A percentile compares a stretch with the other conserved stretches of the same genome.
Conservation (phyloP, 1,140 invertebrate species). For the roundworm (Caenorhabditis elegans) region DNA sequence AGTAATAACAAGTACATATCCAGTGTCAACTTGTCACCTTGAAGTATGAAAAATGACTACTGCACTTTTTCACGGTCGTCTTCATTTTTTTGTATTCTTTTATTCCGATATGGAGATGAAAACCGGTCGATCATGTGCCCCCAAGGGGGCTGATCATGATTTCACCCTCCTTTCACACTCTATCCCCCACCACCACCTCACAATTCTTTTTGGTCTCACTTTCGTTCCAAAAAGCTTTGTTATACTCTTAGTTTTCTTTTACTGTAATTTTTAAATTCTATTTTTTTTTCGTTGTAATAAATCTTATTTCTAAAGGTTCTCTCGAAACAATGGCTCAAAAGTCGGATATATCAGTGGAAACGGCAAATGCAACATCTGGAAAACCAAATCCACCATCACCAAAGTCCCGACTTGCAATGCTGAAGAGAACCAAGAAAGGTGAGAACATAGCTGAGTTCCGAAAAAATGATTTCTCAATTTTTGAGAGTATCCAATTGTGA, state of each 20-base stretch:
- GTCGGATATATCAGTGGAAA: constrained; percentile 31
- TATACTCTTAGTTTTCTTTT: neutral
- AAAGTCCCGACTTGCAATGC: constrained; percentile 49
- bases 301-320: neutral
- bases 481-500: neutral
- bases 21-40: neutral
- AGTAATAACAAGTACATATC: too few species aligned
- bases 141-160: neutral
- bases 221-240: neutral
- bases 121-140: constrained; percentile 30
- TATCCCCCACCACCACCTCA: neutral
- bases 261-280: neutral
- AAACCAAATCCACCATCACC: constrained; percentile 39
- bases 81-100: neutral
- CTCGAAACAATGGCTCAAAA: constrained; percentile 51
- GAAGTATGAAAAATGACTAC: neutral
- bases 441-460: neutral
- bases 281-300: neutral
- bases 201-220: constrained; percentile 3
- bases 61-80: too few species aligned
- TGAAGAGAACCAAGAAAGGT: constrained; percentile 54
- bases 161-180: neutral
- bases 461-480: neutral
- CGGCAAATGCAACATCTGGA: neutral
- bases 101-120: neutral